Percentiles rank a stretch among this genome's conserved stretches.
These are phyloP conservation scores for Amazona vittata DNA, from an alignment of 2,113 vertebrate genomes.

Conservation along the genomic window DNA sequence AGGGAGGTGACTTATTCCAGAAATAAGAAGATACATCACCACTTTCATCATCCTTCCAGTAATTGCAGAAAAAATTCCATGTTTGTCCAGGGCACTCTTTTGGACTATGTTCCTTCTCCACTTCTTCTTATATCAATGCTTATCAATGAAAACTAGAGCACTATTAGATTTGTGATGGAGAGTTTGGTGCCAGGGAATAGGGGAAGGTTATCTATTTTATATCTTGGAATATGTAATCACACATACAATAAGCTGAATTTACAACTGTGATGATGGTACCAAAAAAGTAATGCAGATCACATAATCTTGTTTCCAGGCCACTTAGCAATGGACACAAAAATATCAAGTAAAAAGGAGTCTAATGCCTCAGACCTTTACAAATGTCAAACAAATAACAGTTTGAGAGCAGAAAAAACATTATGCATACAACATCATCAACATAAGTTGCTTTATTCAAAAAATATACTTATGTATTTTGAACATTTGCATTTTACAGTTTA, in stretches of 20 bases:
- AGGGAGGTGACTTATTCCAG: background rate
- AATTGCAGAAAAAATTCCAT: accelerated
- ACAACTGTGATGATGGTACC: background rate
- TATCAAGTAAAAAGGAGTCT: background rate
- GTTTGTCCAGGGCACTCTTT: background rate
- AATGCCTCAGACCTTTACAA: constrained; percentile 5
- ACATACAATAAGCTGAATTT: background rate
- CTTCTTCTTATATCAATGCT: background rate
- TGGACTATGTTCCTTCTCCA: background rate
- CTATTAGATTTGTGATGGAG: background rate
- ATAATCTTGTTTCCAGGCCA: constrained; percentile 25
- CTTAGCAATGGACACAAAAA: constrained; percentile 31
- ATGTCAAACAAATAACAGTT: constrained; percentile 1
- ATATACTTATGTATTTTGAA: background rate
- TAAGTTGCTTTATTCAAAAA: background rate
- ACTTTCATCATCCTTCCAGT: background rate
- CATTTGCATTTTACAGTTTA: constrained; percentile 6
- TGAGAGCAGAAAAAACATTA: background rate
- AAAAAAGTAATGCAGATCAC: background rate
- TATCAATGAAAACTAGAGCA: background rate
- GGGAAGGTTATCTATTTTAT: background rate
- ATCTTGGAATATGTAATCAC: background rate
- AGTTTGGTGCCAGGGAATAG: background rate
- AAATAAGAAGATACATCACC: background rate
- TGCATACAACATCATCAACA: background rate